A percentile compares a stretch with the other conserved stretches of the same genome.
Conservation (phyloP, 2,888 invertebrate genomes). For the Parnassius glacialis region DNA sequence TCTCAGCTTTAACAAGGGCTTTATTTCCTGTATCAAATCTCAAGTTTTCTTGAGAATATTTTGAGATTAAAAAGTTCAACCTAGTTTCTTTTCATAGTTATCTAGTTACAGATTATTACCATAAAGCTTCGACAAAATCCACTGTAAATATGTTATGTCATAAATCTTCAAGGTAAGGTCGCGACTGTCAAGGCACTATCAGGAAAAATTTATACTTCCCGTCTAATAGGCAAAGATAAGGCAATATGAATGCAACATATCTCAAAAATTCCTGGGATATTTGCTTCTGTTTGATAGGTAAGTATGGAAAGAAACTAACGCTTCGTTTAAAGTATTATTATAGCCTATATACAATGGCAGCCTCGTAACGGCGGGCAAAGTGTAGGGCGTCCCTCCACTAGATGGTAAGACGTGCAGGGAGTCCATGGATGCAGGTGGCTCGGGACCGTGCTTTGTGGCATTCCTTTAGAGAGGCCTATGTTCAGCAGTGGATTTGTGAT, state of each 20-base stretch:
- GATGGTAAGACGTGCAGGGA: too few species aligned
- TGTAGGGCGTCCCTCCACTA: too few species aligned
- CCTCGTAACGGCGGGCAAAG: too few species aligned
- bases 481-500: too few species aligned
- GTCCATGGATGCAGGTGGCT: too few species aligned
- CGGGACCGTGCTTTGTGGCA: too few species aligned
- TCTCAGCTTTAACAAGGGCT: too few species aligned
- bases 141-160: constrained; percentile 24
- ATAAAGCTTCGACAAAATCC: constrained; percentile 17
- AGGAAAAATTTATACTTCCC: constrained; percentile 42
- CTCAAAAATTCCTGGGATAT: constrained; percentile 40
- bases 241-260: constrained; percentile 41
- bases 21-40: not conserved
- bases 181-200: constrained; percentile 37
- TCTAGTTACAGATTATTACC: constrained; percentile 1
- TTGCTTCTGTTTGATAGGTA: constrained; percentile 23
- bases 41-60: not conserved
- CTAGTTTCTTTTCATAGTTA: too few species aligned
- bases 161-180: constrained; percentile 37
- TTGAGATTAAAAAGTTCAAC: not conserved
- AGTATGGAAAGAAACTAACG: constrained; percentile 28
- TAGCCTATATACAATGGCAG: too few species aligned
- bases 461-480: too few species aligned
- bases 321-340: not conserved
- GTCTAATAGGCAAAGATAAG: constrained; percentile 42